These are phyloP conservation scores for Heterocephalus glaber DNA, from an alignment of 2,113 vertebrate genomes.

Conservation along the genomic window DNA sequence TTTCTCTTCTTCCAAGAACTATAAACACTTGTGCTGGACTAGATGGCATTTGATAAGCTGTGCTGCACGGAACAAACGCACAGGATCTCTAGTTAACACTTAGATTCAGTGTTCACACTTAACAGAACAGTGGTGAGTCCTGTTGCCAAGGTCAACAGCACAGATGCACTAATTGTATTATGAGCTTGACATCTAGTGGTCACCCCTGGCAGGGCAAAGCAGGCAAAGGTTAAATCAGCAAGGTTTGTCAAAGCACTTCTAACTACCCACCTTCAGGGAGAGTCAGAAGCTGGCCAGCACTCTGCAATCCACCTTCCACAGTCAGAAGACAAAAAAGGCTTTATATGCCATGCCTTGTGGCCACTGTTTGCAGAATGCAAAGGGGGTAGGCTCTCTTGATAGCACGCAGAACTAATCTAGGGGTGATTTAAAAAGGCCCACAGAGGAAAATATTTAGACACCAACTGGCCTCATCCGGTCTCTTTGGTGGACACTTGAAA, in stretches of 20 bases:
- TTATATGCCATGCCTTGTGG: conserved; percentile 61
- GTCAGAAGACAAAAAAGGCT: conserved; percentile 76
- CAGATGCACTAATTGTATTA: conserved; percentile 96
- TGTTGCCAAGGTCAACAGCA: conserved; percentile 94
- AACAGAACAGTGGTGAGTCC: conserved; percentile 86
- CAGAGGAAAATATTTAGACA: not conserved
- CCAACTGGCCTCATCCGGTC: not conserved
- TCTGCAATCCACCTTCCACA: conserved; percentile 82
- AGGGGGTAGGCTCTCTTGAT: not conserved
- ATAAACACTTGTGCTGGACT: conserved; percentile 80
- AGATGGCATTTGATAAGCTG: conserved; percentile 82
- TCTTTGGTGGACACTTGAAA: not conserved
- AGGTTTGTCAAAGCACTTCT: conserved; percentile 91
- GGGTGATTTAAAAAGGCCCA: not conserved
- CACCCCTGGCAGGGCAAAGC: conserved; percentile 91
- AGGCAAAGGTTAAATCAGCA: conserved; percentile 98
- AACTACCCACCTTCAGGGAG: conserved; percentile 88
- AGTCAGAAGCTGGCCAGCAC: conserved; percentile 83
- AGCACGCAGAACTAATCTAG: not conserved
- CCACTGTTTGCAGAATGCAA: conserved; percentile 47
- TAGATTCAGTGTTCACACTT: conserved; percentile 89
- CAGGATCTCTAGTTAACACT: conserved; percentile 85
- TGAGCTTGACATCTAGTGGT: conserved; percentile 94
- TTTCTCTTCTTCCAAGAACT: conserved; percentile 71
- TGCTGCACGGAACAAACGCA: conserved; percentile 75